Conservation (phyloP, 2,797 vertebrate species). For the Gouania willdenowi region DNA sequence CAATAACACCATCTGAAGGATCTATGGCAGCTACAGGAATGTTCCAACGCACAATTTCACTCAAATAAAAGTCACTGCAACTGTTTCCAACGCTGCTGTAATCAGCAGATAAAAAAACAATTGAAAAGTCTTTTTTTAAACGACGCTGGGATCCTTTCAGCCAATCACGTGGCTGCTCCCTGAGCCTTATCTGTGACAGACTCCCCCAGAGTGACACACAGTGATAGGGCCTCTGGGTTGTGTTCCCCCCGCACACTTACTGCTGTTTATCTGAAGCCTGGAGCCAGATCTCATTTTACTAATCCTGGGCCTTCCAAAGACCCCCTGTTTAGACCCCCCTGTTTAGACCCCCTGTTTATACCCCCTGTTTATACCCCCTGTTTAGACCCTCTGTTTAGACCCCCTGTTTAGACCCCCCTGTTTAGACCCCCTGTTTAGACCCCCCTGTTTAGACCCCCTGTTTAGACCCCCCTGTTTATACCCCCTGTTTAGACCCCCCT, state of each 20-base stretch:
- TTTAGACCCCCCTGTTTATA: too few relatives aligned
- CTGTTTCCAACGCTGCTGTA: conserved; percentile 35
- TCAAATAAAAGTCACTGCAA: conserved; percentile 12
- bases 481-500: conserved; percentile 1
- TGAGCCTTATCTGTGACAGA: conserved; percentile 72
- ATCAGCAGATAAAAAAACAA: conserved; percentile 66
- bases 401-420: conserved; percentile 32
- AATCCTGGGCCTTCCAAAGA: conserved; percentile 46
- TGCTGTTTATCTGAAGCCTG: conserved; percentile 70
- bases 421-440: conserved; percentile 15
- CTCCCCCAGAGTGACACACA: conserved; percentile 75
- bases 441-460: conserved; percentile 7
- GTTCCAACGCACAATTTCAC: conserved; percentile 1
- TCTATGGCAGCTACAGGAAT: conserved; percentile 19
- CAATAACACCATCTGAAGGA: conserved; percentile 56
- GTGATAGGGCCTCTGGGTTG: conserved; percentile 71
- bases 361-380: conserved; percentile 24
- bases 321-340: conserved; percentile 1
- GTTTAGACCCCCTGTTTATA: conserved; percentile 23
- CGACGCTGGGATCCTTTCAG: conserved; percentile 21
- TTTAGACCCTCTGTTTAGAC: neutral
- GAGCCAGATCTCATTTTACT: conserved; percentile 67
- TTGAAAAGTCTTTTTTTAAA: conserved; percentile 61
- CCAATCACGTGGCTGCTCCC: conserved; percentile 55
- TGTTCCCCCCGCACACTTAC: conserved; percentile 72